A percentile compares a stretch with the other conserved stretches of the same genome.
Evolutionary conservation across 2,113 vertebrate genomes (phyloP).

Genomic region (Pterocles orientalis): DNA sequence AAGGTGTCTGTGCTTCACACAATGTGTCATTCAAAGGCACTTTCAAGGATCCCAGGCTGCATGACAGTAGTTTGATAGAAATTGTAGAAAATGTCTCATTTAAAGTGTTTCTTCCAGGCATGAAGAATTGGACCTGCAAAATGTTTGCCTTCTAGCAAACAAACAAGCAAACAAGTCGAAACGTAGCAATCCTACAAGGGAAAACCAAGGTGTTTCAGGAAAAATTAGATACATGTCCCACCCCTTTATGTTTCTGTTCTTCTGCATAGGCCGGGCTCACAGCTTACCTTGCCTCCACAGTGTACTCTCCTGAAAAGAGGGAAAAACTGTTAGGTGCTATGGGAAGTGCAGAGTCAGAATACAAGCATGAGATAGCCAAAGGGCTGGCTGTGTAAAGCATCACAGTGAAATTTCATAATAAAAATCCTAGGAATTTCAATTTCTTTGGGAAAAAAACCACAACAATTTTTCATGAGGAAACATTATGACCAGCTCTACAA

Average conservation of each 20-base stretch:
- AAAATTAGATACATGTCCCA: background rate
- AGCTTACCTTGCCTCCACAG: background rate
- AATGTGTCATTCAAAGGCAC: background rate
- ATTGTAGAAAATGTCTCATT: background rate
- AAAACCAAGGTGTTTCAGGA: background rate
- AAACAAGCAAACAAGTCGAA: background rate
- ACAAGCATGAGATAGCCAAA: fast-evolving
- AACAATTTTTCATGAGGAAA: background rate
- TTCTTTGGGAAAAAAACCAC: fast-evolving
- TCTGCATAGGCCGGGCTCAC: background rate
- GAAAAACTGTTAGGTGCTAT: background rate
- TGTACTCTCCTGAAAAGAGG: background rate
- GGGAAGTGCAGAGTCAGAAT: background rate
- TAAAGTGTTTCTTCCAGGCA: background rate
- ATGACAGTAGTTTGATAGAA: background rate
- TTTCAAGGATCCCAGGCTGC: background rate
- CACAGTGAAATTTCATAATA: background rate
- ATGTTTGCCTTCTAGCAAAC: background rate
- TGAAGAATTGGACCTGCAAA: background rate
- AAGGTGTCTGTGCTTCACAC: background rate
- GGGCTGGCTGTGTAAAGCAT: background rate
- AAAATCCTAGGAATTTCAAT: background rate
- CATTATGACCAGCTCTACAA: background rate
- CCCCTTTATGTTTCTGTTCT: background rate
- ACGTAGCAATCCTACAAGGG: background rate